Evolutionary conservation across 2,113 vertebrate species (phyloP).

Genomic region (Indicator indicator): DNA sequence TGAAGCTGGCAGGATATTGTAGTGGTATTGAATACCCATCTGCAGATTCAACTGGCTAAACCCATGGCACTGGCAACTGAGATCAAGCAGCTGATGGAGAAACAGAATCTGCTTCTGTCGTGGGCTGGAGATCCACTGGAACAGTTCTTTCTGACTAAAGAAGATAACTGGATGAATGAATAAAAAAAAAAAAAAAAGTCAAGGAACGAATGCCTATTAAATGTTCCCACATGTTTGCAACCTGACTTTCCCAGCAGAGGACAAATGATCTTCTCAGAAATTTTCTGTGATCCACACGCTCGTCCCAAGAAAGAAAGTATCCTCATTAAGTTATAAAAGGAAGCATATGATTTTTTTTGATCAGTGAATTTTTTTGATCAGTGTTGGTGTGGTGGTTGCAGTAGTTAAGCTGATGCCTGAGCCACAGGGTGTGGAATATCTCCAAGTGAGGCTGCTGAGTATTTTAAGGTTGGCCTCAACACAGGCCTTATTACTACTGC

Average conservation of each 20-base stretch:
- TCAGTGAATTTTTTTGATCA: slow-evolving; percentile 66
- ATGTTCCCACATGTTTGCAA: slow-evolving; percentile 89
- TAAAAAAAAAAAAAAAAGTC: slow-evolving; percentile 77
- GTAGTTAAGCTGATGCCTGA: slow-evolving; percentile 86
- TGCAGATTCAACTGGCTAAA: too few relatives aligned
- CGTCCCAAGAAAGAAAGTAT: slow-evolving; percentile 73
- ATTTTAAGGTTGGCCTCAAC: slow-evolving; percentile 87
- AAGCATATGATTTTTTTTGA: slow-evolving; percentile 79
- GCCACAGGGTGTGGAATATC: slow-evolving; percentile 83
- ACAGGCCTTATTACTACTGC: slow-evolving; percentile 91
- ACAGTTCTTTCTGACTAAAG: slow-evolving; percentile 85
- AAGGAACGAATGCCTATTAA: slow-evolving; percentile 83
- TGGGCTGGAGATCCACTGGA: slow-evolving; percentile 86
- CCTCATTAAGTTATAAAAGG: slow-evolving; percentile 84
- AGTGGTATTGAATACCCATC: too few relatives aligned
- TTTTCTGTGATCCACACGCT: slow-evolving; percentile 83
- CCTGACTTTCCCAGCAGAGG: slow-evolving; percentile 92
- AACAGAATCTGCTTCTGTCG: slow-evolving; percentile 88
- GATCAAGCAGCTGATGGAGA: slow-evolving; percentile 93
- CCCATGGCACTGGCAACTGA: slow-evolving; percentile 78
- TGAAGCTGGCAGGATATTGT: too few relatives aligned
- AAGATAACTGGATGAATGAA: slow-evolving; percentile 83
- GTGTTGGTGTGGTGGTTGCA: slow-evolving; percentile 85
- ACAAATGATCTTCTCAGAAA: slow-evolving; percentile 89
- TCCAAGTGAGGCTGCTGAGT: slow-evolving; percentile 80